Evolutionary conservation across 2,113 vertebrate genomes (phyloP).

Genomic region (Montifringilla adamsi): DNA sequence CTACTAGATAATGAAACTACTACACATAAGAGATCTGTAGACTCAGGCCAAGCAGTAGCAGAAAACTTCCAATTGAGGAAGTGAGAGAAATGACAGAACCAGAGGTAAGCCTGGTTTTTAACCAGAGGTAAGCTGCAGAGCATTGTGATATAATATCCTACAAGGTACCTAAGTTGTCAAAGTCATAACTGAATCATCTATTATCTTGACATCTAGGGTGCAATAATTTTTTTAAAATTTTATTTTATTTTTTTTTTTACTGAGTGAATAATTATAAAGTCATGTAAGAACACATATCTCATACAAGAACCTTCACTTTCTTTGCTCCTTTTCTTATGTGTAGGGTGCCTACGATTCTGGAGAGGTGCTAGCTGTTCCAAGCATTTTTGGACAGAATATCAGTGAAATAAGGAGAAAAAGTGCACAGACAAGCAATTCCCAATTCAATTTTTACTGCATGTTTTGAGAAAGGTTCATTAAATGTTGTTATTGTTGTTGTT

Average conservation of each 20-base stretch:
- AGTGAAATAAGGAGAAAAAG: neutral
- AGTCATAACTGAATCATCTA: neutral
- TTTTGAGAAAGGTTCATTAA: neutral
- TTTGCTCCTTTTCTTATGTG: neutral
- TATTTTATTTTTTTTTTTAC: neutral
- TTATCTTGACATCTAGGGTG: neutral
- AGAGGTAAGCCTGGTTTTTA: neutral
- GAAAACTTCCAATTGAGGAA: neutral
- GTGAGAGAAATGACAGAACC: neutral
- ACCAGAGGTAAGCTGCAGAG: neutral
- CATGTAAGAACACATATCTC: neutral
- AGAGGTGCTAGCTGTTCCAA: neutral
- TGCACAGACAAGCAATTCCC: neutral
- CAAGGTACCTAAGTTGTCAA: neutral
- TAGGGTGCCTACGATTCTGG: neutral
- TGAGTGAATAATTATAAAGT: neutral
- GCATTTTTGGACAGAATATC: neutral
- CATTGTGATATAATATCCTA: neutral
- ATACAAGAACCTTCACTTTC: neutral
- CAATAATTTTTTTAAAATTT: neutral
- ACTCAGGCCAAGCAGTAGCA: neutral
- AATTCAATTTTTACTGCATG: neutral
- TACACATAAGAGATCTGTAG: rapidly evolving
- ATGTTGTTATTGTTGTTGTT: neutral
- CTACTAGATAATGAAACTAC: neutral